These are phyloP conservation scores for Pempheris klunzingeri DNA, from an alignment of 2,797 vertebrate genomes.

Conservation along the genomic window DNA sequence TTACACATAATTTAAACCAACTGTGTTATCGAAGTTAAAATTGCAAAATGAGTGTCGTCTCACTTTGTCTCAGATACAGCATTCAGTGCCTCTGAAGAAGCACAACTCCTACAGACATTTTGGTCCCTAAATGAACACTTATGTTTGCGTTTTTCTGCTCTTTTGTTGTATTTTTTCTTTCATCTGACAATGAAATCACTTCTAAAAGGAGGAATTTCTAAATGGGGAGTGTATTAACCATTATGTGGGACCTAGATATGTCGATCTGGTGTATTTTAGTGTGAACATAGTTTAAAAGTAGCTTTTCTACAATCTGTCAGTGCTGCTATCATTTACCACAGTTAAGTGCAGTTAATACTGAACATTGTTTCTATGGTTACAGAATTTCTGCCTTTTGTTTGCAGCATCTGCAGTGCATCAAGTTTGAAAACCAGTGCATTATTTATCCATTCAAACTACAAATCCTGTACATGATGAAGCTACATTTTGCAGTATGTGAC, in stretches of 20 bases:
- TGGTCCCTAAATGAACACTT: not conserved
- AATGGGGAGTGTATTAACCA: conserved; percentile 7
- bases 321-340: conserved; percentile 7
- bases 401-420: conserved; percentile 5
- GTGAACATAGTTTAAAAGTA: conserved; percentile 18
- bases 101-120: not conserved
- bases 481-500: not conserved
- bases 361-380: conserved; percentile 48
- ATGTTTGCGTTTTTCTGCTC: not conserved
- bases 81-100: not conserved
- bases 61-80: conserved; percentile 1
- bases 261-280: conserved; percentile 9
- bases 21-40: not conserved
- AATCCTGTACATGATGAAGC: not conserved
- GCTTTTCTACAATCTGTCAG: conserved; percentile 9
- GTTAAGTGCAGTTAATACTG: conserved; percentile 5
- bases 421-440: not conserved
- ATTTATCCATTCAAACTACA: not conserved
- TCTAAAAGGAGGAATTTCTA: conserved; percentile 1
- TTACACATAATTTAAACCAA: conserved; percentile 6
- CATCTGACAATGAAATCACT: conserved; percentile 15
- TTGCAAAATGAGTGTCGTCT: conserved; percentile 6
- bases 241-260: not conserved
- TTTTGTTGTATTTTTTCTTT: not conserved
- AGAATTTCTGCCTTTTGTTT: conserved; percentile 12